Conservation (phyloP, 2,113 vertebrate genomes). For the Gnathonemus echidnorhynchus region DNA sequence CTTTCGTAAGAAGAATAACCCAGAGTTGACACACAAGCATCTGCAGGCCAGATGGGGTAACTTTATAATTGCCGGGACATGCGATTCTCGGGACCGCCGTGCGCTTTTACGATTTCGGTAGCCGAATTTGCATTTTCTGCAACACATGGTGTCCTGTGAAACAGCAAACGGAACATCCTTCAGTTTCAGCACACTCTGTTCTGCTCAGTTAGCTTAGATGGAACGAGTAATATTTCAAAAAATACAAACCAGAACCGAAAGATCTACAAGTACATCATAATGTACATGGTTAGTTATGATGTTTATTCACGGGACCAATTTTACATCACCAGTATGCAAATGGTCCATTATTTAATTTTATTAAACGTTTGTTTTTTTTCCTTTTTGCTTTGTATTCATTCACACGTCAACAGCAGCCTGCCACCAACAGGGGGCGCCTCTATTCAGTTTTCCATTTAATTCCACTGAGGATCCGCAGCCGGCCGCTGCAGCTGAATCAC, state of each 20-base stretch:
- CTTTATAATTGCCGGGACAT: background rate
- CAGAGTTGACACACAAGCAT: slow-evolving; percentile 20
- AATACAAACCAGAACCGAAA: background rate
- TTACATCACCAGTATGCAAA: background rate
- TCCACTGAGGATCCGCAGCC: background rate
- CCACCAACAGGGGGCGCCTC: background rate
- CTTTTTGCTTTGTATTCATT: background rate
- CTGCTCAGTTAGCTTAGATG: background rate
- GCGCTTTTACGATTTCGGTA: background rate
- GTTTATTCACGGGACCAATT: background rate
- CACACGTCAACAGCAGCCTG: background rate
- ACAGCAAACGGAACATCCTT: background rate
- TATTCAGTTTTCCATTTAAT: background rate
- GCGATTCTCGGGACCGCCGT: background rate
- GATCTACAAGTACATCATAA: background rate
- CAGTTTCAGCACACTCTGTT: background rate
- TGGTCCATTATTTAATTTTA: background rate
- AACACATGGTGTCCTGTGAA: background rate
- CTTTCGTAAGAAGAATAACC: background rate
- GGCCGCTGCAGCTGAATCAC: background rate
- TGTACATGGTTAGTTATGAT: background rate
- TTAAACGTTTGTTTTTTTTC: background rate
- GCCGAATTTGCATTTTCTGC: background rate
- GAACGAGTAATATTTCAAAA: background rate
- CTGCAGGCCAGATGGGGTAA: slow-evolving; percentile 20